Conservation (phyloP, 2,113 vertebrate species). For the Fregetta grallaria region DNA sequence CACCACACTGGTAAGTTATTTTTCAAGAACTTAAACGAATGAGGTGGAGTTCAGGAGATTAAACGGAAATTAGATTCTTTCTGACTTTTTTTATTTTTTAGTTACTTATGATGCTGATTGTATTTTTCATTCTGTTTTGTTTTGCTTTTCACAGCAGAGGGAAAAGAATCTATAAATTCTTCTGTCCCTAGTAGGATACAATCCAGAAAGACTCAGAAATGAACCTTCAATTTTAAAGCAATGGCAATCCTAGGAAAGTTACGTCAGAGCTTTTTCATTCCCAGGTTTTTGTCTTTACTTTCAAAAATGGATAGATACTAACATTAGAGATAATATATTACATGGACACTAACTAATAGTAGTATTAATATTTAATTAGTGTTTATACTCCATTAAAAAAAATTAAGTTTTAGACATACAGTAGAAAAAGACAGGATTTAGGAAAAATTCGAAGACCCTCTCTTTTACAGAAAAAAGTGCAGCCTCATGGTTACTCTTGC, state of each 20-base stretch:
- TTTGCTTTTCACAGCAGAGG: background rate
- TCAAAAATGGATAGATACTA: background rate
- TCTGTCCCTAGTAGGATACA: background rate
- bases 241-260: background rate
- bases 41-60: background rate
- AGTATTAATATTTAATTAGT: background rate
- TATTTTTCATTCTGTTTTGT: background rate
- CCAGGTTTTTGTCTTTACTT: background rate
- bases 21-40: background rate
- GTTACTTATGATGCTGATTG: background rate
- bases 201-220: background rate
- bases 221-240: background rate
- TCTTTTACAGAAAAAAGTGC: background rate
- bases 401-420: background rate
- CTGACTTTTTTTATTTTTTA: background rate
- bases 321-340: background rate
- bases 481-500: background rate
- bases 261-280: background rate
- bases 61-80: background rate
- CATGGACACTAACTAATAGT: background rate
- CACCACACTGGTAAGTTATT: background rate
- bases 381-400: background rate
- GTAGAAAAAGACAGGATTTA: background rate
- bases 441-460: background rate
- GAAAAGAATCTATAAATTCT: background rate